Conservation (phyloP, 2,888 invertebrate genomes). For the Sesia apiformis region DNA sequence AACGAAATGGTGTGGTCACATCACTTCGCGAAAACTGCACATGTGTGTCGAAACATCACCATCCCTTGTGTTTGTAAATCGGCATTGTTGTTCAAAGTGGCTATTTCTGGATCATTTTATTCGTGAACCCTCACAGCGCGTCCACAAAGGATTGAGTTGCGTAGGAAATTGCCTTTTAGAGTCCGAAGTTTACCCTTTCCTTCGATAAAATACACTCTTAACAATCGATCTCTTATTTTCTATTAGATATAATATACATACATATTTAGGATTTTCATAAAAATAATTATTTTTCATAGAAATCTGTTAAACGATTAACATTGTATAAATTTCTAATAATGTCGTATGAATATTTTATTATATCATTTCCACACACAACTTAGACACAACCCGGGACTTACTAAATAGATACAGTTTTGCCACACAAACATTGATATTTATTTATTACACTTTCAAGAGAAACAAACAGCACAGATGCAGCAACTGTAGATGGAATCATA, state of each 20-base stretch:
- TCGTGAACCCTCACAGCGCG: constrained; percentile 14
- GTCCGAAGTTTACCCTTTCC: constrained; percentile 8
- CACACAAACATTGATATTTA: too few relatives aligned
- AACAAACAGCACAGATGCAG: too few relatives aligned
- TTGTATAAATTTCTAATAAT: too few relatives aligned
- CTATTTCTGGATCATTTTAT: constrained; percentile 31
- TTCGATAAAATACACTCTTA: neutral
- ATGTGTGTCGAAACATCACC: constrained; percentile 26
- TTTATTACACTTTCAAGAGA: too few relatives aligned
- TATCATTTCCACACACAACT: too few relatives aligned
- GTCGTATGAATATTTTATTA: too few relatives aligned
- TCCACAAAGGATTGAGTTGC: constrained; percentile 22
- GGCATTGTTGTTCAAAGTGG: constrained; percentile 37
- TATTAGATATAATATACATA: neutral
- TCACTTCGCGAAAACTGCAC: constrained; percentile 11
- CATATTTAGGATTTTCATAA: too few relatives aligned
- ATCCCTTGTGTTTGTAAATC: constrained; percentile 33
- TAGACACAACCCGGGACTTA: too few relatives aligned
- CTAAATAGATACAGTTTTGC: too few relatives aligned
- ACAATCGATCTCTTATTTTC: neutral
- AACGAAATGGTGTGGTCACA: neutral
- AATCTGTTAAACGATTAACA: too few relatives aligned
- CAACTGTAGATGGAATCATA: too few relatives aligned
- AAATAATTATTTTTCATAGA: too few relatives aligned
- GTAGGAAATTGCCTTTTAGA: constrained; percentile 15